Percentiles rank a stretch among this genome's conserved stretches.
Evolutionary conservation across 1,140 invertebrate genomes (phyloP).

Genomic region (Samia ricini): DNA sequence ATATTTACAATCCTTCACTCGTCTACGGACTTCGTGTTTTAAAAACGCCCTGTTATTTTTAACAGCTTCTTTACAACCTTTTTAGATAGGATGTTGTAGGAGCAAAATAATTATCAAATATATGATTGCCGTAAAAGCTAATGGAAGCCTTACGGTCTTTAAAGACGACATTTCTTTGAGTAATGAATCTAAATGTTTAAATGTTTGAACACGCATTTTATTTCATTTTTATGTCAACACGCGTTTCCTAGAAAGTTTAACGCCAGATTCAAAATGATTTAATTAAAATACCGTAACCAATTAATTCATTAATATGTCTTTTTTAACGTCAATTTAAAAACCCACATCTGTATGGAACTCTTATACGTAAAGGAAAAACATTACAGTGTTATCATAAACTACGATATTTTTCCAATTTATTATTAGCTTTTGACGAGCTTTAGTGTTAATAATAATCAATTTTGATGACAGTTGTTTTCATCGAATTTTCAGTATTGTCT

Average conservation of each 20-base stretch:
- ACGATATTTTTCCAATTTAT: too few relatives aligned
- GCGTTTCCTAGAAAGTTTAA: not conserved
- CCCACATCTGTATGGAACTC: too few relatives aligned
- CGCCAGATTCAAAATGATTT: not conserved
- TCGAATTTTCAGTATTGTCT: too few relatives aligned
- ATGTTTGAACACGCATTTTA: not conserved
- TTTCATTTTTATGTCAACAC: not conserved
- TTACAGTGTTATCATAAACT: too few relatives aligned
- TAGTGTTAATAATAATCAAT: too few relatives aligned
- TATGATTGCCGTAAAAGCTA: slow-evolving; percentile 14
- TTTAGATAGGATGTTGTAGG: not conserved
- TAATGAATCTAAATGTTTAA: not conserved
- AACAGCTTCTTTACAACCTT: not conserved
- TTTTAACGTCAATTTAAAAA: too few relatives aligned
- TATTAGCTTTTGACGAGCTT: too few relatives aligned
- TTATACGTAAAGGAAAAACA: too few relatives aligned
- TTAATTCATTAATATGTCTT: too few relatives aligned
- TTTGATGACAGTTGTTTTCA: too few relatives aligned
- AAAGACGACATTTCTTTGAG: not conserved
- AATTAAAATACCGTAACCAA: not conserved
- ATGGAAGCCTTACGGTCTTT: slow-evolving; percentile 4
- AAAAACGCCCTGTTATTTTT: not conserved
- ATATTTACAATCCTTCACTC: not conserved
- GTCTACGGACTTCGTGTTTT: not conserved
- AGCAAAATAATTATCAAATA: not conserved